phyloP scores from a whole-genome alignment of 2,888 invertebrate genomes.

The Tuberolachnus salignus region DNA sequence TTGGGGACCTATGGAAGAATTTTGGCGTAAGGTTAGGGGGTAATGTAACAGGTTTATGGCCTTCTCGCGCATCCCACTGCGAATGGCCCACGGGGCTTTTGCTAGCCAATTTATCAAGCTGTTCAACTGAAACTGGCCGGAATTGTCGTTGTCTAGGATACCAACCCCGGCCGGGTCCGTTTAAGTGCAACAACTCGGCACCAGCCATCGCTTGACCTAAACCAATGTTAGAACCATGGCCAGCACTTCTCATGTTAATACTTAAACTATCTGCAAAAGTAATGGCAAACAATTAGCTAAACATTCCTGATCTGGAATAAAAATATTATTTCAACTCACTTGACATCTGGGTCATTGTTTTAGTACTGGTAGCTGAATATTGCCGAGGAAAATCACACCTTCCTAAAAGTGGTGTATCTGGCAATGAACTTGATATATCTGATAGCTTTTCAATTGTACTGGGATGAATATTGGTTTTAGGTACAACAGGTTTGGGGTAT shows the following conservation, averaged over 20 bases:
- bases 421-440: slow-evolving; percentile 84
- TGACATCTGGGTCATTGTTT: slow-evolving; percentile 52
- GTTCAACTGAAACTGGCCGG: slow-evolving; percentile 84
- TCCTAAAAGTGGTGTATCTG: slow-evolving; percentile 88
- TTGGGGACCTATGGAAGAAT: slow-evolving; percentile 86
- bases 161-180: slow-evolving; percentile 85
- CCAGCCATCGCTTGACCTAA: slow-evolving; percentile 69
- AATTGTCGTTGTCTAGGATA: slow-evolving; percentile 62
- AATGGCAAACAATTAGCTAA: neutral
- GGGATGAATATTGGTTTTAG: slow-evolving; percentile 60
- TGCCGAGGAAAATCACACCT: slow-evolving; percentile 80
- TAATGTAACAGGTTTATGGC: slow-evolving; percentile 81
- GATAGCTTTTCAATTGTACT: slow-evolving; percentile 66
- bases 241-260: slow-evolving; percentile 59
- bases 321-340: neutral
- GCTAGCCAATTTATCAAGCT: slow-evolving; percentile 73
- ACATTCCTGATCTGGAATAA: neutral
- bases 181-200: slow-evolving; percentile 78
- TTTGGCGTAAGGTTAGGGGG: slow-evolving; percentile 88
- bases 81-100: slow-evolving; percentile 59
- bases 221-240: slow-evolving; percentile 62
- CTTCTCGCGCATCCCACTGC: slow-evolving; percentile 64
- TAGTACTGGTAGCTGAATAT: slow-evolving; percentile 48
- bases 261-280: slow-evolving; percentile 60
- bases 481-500: slow-evolving; percentile 66